phyloP scores from a whole-genome alignment of 2,888 invertebrate genomes.

The Euproctis similis region DNA sequence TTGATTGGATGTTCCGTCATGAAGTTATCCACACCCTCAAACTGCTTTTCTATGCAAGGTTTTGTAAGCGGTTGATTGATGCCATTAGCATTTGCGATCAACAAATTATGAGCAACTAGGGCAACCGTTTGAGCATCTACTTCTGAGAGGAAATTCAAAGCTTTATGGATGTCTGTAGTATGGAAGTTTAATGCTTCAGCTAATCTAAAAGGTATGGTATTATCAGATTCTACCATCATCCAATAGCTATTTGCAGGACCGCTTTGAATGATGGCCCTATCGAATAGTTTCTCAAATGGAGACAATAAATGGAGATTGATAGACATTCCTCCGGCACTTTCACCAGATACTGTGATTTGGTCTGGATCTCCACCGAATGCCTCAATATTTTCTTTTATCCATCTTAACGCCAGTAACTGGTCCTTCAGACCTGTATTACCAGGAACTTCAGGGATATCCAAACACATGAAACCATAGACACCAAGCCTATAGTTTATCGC shows the following conservation, averaged over 20 bases:
- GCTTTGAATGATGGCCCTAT: constrained; percentile 10
- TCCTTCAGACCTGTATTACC: constrained; percentile 35
- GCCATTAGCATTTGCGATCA: background rate
- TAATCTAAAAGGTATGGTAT: constrained; percentile 5
- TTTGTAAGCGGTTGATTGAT: background rate
- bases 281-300: background rate
- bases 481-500: constrained; percentile 13
- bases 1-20: constrained; percentile 8
- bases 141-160: background rate
- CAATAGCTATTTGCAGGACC: too few relatives aligned
- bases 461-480: constrained; percentile 32
- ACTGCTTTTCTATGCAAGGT: constrained; percentile 10
- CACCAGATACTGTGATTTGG: constrained; percentile 21
- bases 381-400: constrained; percentile 26
- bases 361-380: constrained; percentile 22
- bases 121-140: constrained; percentile 2
- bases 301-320: background rate
- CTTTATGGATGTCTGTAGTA: too few relatives aligned
- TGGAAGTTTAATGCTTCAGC: constrained; percentile 7
- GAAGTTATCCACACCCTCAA: constrained; percentile 10
- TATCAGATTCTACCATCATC: constrained; percentile 4
- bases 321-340: constrained; percentile 16
- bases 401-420: constrained; percentile 20
- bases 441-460: constrained; percentile 24
- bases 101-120: constrained; percentile 2